A percentile compares a stretch with the other conserved stretches of the same genome.
These are phyloP conservation scores for Tursiops truncatus DNA, from an alignment of 2,113 vertebrate genomes.

Conservation along the genomic window DNA sequence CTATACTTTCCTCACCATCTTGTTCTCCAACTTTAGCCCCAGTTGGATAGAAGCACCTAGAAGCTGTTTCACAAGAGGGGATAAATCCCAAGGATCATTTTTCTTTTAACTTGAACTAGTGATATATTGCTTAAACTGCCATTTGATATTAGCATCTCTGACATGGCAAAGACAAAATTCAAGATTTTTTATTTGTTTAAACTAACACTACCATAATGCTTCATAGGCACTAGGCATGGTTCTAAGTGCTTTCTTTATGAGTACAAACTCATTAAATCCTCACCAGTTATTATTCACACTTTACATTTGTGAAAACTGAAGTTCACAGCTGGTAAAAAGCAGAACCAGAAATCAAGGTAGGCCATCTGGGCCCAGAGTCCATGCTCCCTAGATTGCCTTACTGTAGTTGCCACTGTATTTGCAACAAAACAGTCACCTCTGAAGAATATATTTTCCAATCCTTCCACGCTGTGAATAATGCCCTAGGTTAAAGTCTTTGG, in stretches of 20 bases:
- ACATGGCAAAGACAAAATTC: not conserved
- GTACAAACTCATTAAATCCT: not conserved
- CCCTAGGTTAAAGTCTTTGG: not conserved
- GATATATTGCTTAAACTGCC: not conserved
- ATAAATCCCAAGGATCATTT: not conserved
- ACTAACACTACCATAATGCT: not conserved
- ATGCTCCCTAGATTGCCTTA: not conserved
- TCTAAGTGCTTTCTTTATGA: slow-evolving; percentile 9
- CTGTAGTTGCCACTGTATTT: not conserved
- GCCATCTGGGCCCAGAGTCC: not conserved
- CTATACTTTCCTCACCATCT: not conserved
- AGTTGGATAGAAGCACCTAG: not conserved
- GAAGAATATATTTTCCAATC: not conserved
- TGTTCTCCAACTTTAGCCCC: not conserved
- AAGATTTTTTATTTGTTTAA: not conserved
- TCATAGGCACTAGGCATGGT: not conserved
- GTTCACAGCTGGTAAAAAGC: not conserved
- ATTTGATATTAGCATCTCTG: not conserved
- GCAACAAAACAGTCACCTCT: not conserved
- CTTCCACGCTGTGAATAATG: not conserved
- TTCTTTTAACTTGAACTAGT: not conserved
- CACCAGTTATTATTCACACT: not conserved
- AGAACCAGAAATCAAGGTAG: not conserved
- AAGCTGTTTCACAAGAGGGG: not conserved
- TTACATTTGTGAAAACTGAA: not conserved